Evolutionary conservation across 2,888 invertebrate genomes (phyloP), one percentile per base, ranked within the genome.

Genomic region (Rhogogaster chlorosoma): DNA sequence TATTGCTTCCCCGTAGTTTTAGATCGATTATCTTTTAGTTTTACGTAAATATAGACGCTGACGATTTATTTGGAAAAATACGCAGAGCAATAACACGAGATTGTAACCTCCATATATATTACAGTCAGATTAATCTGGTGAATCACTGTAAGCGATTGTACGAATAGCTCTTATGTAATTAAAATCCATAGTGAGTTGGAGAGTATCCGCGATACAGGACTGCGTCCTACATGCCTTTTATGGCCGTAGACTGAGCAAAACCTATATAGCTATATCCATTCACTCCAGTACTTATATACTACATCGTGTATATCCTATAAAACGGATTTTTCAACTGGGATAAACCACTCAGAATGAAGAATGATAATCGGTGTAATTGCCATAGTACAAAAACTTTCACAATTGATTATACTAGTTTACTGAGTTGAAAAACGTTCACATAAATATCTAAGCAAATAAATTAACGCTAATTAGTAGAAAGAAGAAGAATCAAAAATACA

Each of bases 161-260:
- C 38, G 15, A 49, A 61, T 49, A 75, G 49, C 75, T 75, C 77
- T 61, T 83, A 67, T 83, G 67, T 83, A 83, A 83, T 83, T 83
- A 83, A 83, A 83, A 57, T 83, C 36, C 38, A 36, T 49, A 64
- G 18, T 32, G 38, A 29, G 67, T 22, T 45, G 29, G 78, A 78
- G 82, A 38, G 38, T 64, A 83, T 83, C 83, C 49, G 84, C 18
- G 71, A 85, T 82, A 71, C 71, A 80, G 53, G 57, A 85, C 82
- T 49, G 70, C 75, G 84, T 78, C 84, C 84, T 49, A 85, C 82
- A 80, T 85, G 71, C 84, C 84, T 85, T 85, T 85, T 85, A 85
- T 82, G 84, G 84, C 7, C 15, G 42, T 70, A 85, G 70, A 70
- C 70, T 82, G 53, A 78, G 57, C 77, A 49, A 61, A 75, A 38